Evolutionary conservation across 1,140 invertebrate species (phyloP), one percentile per base, ranked within the genome.

Genomic region (Cyclina sinensis): DNA sequence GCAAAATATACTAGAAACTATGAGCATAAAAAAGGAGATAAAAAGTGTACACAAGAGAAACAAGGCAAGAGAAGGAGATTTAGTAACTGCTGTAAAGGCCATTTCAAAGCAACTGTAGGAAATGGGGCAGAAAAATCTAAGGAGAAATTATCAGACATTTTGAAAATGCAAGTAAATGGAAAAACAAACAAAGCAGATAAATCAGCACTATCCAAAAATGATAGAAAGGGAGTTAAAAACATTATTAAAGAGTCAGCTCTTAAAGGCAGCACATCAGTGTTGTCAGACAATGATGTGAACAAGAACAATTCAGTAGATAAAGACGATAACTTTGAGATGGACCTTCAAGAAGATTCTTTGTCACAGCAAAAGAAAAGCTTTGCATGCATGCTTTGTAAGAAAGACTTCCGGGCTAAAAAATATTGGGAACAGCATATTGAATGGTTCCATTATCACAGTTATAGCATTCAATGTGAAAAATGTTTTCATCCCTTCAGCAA

Each of bases 361-460:
- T 27, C 7, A 12, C 16, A 70, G 32, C n/a, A n/a, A n/a, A 70
- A 37, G 27, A 70, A 70, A 27, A 14, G 16, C 2, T 70, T 5
- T 37, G 2, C 14, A 18, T 70, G 65, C n/a, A 16, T 14, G 1
- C 7, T 37, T 37, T 70, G 65, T 70, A 39, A 70, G 2, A n/a
- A 35, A 39, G 3, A 18, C 12, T 27, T 37, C 2, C 4, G 18
- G 32, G 18, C 65, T 1, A 70, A 27, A 70, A 16, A 12, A 14
- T 11, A 11, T 39, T 70, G 65, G 65, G 65, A 70, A 70, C 27
- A 18, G 7, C 65, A 70, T 70, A 70, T 70, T 27, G 65, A 70
- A 39, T 5, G 7, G 3, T 5, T 37, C 16, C 65, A 70, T 70
- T 70, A 70, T 18, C 65, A 70, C 32, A 37, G 9, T 9, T 70